Evolutionary conservation across 2,888 invertebrate genomes (phyloP), one percentile per base, ranked within the genome.

Genomic region (Troglohyphantes excavatus): DNA sequence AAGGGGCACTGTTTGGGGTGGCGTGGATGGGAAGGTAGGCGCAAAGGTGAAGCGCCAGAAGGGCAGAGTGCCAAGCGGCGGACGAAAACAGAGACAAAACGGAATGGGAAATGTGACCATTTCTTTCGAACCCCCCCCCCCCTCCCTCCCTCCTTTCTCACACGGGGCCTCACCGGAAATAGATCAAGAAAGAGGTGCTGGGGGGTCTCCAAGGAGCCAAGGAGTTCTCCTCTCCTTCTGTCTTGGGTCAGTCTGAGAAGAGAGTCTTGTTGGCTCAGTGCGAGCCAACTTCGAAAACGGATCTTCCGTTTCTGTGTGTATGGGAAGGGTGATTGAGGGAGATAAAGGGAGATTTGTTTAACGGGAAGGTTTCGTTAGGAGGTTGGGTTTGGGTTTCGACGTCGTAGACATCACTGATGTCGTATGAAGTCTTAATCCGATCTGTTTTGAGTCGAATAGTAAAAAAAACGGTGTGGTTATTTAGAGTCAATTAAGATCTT

Each of bases 131-230:
- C 75, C 53, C 19, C 39, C 17, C 19, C 65, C 46, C n/a, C 61
- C 53, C 21, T 63, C 46, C 67, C 21, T 21, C 84, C 72, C 63
- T n/a, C n/a, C n/a, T n/a, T n/a, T n/a, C n/a, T n/a, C n/a, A n/a
- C n/a, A n/a, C n/a, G n/a, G 43, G 81, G 81, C 88, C 61, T 76
- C 89, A 90, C 90, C 90, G 90, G 90, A 90, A 84, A 90, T 90
- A 90, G 88, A 89, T 82, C 88, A 68, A 89, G 17, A 13, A 39
- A 53, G 53, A 53, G 43, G 61, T 85, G 76, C 85, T 67, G 63
- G 70, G 33, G 59, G 68, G n/a, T 53, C 53, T n/a, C 53, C 53
- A 11, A 53, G 53, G n/a, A 53, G 13, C n/a, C n/a, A 39, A 39
- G 39, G 9, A 39, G 9, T 39, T 82, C 70, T 70, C 39, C 43